Evolutionary conservation across 2,888 invertebrate genomes (phyloP).

Genomic region (Tethea ocularis): DNA sequence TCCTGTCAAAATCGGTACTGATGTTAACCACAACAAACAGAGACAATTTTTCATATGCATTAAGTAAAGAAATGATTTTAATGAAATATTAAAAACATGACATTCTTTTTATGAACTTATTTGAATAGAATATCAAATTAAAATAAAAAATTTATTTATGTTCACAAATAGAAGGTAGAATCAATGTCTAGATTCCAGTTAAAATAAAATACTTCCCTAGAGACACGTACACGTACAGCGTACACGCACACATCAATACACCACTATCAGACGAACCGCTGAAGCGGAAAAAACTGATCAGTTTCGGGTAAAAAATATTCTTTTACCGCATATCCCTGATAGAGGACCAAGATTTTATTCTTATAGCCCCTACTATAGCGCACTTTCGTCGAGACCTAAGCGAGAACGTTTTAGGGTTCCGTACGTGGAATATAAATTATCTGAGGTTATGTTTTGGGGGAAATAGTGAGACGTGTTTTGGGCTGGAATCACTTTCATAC

Average conservation of each 20-base stretch:
- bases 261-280: conserved; percentile 14
- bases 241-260: neutral
- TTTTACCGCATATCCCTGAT: conserved; percentile 18
- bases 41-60: no score
- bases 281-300: neutral
- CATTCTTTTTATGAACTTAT: no score
- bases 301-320: neutral
- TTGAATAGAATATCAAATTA: no score
- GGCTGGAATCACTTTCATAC: neutral
- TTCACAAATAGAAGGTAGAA: no score
- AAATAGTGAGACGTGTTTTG: neutral
- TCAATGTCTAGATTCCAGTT: neutral
- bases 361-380: conserved; percentile 18
- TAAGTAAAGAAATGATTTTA: no score
- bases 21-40: no score
- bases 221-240: neutral
- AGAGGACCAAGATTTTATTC: conserved; percentile 33
- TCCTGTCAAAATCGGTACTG: no score
- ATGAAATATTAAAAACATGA: no score
- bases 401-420: neutral
- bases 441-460: neutral
- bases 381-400: conserved; percentile 1
- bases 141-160: no score
- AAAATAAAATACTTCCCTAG: neutral
- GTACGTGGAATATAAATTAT: neutral